Evolutionary conservation across 37 sponge, comb jelly and placozoan genomes (phyloP).

Genomic region (Cladorhizidae sp.): DNA sequence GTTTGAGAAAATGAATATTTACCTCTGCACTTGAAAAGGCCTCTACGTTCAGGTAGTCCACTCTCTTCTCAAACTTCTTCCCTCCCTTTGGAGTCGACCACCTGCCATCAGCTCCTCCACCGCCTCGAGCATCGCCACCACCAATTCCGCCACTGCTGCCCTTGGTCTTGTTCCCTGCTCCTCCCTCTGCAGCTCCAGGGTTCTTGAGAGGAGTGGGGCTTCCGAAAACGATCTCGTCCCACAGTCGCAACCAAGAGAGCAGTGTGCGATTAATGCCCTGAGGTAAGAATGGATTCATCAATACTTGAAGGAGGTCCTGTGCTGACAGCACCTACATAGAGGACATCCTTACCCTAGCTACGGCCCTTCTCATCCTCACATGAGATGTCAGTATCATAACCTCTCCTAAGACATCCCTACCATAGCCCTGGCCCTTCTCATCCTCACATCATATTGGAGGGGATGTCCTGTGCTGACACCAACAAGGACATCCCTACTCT

Average conservation of each 20-base stretch:
- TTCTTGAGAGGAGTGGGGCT: slow-evolving; percentile 19
- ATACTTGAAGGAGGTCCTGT: too few species aligned
- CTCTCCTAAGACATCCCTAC: neutral
- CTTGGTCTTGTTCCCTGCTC: neutral
- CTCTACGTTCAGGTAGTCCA: slow-evolving; percentile 51
- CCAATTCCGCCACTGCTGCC: neutral
- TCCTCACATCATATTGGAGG: too few species aligned
- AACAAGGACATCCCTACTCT: too few species aligned
- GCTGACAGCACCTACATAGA: too few species aligned
- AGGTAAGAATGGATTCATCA: neutral
- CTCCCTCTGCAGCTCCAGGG: slow-evolving; percentile 22
- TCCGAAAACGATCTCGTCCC: slow-evolving; percentile 95
- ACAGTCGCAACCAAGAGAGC: slow-evolving; percentile 94
- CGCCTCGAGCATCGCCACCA: slow-evolving; percentile 15
- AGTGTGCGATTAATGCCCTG: slow-evolving; percentile 91
- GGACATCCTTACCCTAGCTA: too few species aligned
- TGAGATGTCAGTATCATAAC: neutral
- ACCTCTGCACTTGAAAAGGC: slow-evolving; percentile 50
- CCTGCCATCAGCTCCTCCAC: slow-evolving; percentile 8
- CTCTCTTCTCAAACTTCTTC: slow-evolving; percentile 47
- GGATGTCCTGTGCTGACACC: too few species aligned
- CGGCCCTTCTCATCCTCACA: too few species aligned
- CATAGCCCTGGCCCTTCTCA: too few species aligned
- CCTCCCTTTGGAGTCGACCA: neutral
- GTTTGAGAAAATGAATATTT: neutral